Evolutionary conservation across 37 sponge, comb jelly and placozoan species (phyloP), one percentile per base, ranked within the genome.

Genomic region (Sycon ciliatum): DNA sequence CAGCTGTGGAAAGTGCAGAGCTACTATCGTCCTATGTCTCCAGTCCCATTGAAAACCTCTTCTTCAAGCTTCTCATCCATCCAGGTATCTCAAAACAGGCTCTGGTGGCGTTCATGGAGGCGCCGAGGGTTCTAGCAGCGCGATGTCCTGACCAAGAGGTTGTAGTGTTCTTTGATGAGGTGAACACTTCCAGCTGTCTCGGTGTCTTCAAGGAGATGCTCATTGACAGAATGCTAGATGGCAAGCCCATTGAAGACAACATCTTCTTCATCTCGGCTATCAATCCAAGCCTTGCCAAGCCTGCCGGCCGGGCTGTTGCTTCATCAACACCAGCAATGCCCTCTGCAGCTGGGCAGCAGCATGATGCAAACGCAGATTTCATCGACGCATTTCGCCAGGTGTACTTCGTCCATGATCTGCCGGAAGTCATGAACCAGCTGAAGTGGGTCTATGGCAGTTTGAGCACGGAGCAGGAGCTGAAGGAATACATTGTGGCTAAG

Each of bases 111-210:
- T 60, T 60, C 16, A 11, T 60, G 26, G 7, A 9, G 24, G 31
- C 11, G 7, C 9, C 32, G 7, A 24, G 7, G 31, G 63, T 11
- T 9, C 27, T 30, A 9, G 63, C 63, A 60, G 24, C 7, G 63
- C 11, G 16, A 60, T 28, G 7, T 23, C 11, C 24, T 60, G 31
- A 60, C 27, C 9, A 9, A 9, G 26, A 9, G 7, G 27, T 60
- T 60, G 32, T 60, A 9, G 32, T 60, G 9, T 60, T 60, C 16
- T 60, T 60, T 60, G 63, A 60, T 28, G 63, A 60, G 32, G 63
- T 60, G 31, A 60, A 60, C 63, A 60, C 63, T 22, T 11, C 63
- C 27, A 30, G 31, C 32, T 60, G 63, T 28, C 63, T 18, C 24
- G 63, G 63, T 30, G 31, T 60, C 9, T 60, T 60, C 63, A 60